These are phyloP conservation scores for Microcebus murinus DNA, from an alignment of 2,113 vertebrate species.

Conservation along the genomic window DNA sequence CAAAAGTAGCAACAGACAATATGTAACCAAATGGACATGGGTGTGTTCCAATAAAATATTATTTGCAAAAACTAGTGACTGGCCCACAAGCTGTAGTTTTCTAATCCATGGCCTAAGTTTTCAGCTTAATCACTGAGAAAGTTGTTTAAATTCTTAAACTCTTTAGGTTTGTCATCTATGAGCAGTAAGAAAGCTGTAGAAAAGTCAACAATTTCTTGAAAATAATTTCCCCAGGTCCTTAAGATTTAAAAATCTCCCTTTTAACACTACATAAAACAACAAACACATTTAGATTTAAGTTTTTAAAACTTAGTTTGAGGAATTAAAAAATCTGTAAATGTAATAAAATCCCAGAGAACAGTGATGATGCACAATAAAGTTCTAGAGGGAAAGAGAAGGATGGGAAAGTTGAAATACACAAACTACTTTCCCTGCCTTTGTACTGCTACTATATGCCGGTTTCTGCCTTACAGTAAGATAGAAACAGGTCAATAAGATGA, in stretches of 20 bases:
- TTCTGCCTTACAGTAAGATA: background rate
- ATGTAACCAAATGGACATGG: background rate
- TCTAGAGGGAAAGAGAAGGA: background rate
- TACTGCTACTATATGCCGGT: background rate
- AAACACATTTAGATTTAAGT: background rate
- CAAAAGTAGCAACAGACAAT: background rate
- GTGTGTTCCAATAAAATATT: background rate
- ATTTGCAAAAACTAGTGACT: background rate
- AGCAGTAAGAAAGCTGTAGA: background rate
- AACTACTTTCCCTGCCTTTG: background rate
- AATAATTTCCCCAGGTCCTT: slow-evolving; percentile 21
- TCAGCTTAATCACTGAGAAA: background rate
- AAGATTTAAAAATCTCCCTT: slow-evolving; percentile 20
- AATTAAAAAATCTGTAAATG: slow-evolving; percentile 5
- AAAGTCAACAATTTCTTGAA: slow-evolving; percentile 13
- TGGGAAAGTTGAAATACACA: background rate
- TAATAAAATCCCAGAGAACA: background rate
- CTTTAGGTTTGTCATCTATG: slow-evolving; percentile 22
- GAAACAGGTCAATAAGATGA: background rate
- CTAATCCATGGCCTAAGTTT: background rate
- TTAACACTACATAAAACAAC: slow-evolving; percentile 3
- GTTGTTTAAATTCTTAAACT: background rate
- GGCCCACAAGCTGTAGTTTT: background rate
- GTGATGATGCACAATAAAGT: background rate
- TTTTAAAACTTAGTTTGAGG: background rate